Evolutionary conservation across 2,888 invertebrate species (phyloP), one percentile per base, ranked within the genome.

Genomic region (Pecten maximus): DNA sequence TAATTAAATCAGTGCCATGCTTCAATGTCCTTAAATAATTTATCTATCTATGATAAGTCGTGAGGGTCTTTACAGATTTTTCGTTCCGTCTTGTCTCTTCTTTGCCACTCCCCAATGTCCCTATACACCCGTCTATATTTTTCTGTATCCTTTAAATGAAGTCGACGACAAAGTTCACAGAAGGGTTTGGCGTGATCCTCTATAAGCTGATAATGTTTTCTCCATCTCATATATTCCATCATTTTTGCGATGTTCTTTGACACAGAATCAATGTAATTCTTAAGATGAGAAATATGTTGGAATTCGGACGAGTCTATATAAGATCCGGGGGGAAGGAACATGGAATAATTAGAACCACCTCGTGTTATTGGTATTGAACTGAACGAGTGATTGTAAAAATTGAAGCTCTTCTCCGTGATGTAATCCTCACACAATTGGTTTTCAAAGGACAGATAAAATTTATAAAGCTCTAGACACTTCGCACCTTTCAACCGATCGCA

Each of bases 391-490:
- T 15, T 28, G 74, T 35, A 74, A 28, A 74, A 4, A 1, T 74
- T 74, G 28, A 74, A 74, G 35, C 74, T 74, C 74, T 74, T 74
- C 23, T 74, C 74, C 10, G 74, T 74, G 0, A 74, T 74, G 35
- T 35, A 74, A 10, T 74, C 74, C 10, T 35, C 35, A 74, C 74
- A 74, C 35, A 74, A 74, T 35, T 74, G 35, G 35, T 74, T 74
- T 74, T 74, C 74, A 74, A 74, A 74, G 12, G 74, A 28, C 35
- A 74, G 35, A 74, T 74, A 74, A 74, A 74, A 74, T 74, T 74
- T 74, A 35, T 74, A 74, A 0, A 12, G 35, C 12, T 35, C 10
- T 8, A 35, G 35, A 15, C 74, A 74, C 35, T 74, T 2, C 1
- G 28, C 35, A 74, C 23, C 23, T 74, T 6, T 74, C 19, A 4